These are phyloP conservation scores for Drosophila paranaensis DNA, from an alignment of 2,888 invertebrate genomes.

Conservation along the genomic window DNA sequence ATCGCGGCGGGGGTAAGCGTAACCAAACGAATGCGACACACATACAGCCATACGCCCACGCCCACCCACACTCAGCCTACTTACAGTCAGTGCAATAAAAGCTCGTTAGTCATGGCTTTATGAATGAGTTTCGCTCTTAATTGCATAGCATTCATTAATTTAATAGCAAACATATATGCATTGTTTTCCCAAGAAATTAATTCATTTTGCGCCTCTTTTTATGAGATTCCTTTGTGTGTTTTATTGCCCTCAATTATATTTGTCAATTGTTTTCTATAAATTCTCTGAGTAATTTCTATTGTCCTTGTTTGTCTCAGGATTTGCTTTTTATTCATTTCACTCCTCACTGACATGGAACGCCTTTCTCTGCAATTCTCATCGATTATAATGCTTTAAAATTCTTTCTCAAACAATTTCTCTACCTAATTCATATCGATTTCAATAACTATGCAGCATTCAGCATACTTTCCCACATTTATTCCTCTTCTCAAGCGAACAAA, in stretches of 20 bases:
- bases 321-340: neutral
- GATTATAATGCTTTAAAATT: too few relatives aligned
- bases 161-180: conserved; percentile 4
- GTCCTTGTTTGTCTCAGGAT: rapidly evolving
- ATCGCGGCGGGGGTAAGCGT: conserved; percentile 18
- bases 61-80: neutral
- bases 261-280: neutral
- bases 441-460: neutral
- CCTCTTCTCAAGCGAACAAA: neutral
- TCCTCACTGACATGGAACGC: neutral
- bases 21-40: neutral
- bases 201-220: neutral
- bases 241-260: conserved; percentile 2
- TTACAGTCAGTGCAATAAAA: conserved; percentile 3
- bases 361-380: neutral
- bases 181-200: neutral
- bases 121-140: conserved; percentile 2
- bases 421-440: neutral
- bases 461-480: neutral
- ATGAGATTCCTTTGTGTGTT: neutral
- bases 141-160: conserved; percentile 7
- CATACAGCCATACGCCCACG: too few relatives aligned
- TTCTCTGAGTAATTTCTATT: neutral
- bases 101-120: neutral
- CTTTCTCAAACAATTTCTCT: neutral